These are phyloP conservation scores for Cheirogaleus medius DNA, from an alignment of 2,113 vertebrate genomes.

Conservation along the genomic window DNA sequence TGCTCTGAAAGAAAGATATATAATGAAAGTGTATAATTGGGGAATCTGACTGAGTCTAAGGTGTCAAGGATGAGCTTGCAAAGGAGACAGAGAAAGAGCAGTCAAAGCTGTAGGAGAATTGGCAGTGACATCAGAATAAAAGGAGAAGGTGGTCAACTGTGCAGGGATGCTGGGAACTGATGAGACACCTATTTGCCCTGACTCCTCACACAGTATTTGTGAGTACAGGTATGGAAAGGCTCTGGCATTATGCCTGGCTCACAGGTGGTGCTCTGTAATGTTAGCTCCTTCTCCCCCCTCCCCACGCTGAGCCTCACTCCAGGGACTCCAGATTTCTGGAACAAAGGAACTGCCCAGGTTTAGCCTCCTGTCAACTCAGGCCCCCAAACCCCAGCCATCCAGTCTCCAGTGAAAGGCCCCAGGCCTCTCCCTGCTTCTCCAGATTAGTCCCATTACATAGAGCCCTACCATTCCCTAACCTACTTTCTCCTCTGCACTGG, in stretches of 20 bases:
- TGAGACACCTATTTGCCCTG: neutral
- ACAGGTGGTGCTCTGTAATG: slow-evolving; percentile 54
- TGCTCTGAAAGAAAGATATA: neutral
- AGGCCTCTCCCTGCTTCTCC: neutral
- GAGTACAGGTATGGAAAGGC: slow-evolving; percentile 42
- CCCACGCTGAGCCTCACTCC: slow-evolving; percentile 18
- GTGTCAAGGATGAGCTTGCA: neutral
- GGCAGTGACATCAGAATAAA: neutral
- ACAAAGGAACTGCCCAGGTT: slow-evolving; percentile 50
- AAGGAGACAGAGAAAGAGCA: slow-evolving; percentile 39
- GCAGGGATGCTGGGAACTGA: neutral
- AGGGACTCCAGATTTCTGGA: slow-evolving; percentile 58
- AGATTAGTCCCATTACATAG: neutral
- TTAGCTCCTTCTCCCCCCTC: slow-evolving; percentile 2
- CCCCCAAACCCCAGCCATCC: neutral
- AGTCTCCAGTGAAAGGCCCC: neutral
- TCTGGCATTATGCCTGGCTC: slow-evolving; percentile 52
- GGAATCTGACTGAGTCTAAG: neutral
- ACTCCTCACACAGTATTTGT: neutral
- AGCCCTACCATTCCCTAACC: neutral
- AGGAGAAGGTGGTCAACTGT: neutral
- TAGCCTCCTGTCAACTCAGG: slow-evolving; percentile 1
- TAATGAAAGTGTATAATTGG: neutral
- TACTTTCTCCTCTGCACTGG: neutral
- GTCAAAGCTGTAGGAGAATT: neutral